Conservation (phyloP, 2,113 vertebrate species). For the Piliocolobus tephrosceles region DNA sequence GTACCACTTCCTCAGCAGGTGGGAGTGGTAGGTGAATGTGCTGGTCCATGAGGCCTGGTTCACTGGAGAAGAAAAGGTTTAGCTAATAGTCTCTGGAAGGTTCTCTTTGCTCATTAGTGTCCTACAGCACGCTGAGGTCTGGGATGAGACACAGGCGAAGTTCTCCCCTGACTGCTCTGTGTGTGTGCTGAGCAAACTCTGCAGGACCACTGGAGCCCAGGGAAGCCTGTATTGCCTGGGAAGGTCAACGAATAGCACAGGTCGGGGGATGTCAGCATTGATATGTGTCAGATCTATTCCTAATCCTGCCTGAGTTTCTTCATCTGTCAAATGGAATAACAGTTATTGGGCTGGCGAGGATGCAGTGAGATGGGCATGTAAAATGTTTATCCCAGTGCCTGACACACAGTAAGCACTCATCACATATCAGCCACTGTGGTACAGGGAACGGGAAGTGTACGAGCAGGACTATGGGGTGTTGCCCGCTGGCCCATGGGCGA, state of each 20-base stretch:
- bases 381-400: background rate
- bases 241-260: background rate
- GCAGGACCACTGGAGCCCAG: background rate
- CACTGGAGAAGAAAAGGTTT: background rate
- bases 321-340: background rate
- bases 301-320: background rate
- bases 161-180: background rate
- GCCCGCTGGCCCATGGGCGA: background rate
- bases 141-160: background rate
- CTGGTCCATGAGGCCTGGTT: background rate
- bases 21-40: background rate
- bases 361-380: background rate
- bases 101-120: background rate
- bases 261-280: background rate
- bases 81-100: background rate
- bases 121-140: background rate
- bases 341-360: background rate
- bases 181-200: background rate
- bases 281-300: background rate
- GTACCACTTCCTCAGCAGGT: background rate
- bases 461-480: background rate
- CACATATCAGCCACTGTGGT: background rate
- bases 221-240: background rate
- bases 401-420: background rate
- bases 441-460: background rate